phyloP scores from a whole-genome alignment of 2,797 vertebrate genomes.

The Petrocephalus schoutedeni region DNA sequence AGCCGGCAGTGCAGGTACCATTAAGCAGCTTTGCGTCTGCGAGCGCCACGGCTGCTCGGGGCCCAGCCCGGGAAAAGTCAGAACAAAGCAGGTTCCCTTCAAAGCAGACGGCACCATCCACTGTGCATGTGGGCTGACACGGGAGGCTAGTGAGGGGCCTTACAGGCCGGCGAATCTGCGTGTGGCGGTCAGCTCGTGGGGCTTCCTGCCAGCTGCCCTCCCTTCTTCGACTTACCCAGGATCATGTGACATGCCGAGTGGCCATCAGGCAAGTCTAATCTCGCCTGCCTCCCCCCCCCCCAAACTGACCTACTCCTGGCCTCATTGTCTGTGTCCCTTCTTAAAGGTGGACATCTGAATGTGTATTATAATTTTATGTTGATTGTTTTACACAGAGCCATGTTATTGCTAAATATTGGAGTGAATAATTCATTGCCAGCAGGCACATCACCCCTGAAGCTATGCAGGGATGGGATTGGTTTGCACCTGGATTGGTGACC shows the following conservation, averaged over 20 bases:
- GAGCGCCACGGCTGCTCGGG: constrained; percentile 26
- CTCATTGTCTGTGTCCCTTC: neutral
- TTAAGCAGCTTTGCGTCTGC: constrained; percentile 59
- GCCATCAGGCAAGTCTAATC: constrained; percentile 3
- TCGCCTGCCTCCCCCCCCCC: neutral
- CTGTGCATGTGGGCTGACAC: neutral
- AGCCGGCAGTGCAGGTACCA: constrained; percentile 56
- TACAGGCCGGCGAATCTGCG: neutral
- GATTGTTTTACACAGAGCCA: neutral
- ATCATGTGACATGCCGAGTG: neutral
- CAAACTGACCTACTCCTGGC: neutral
- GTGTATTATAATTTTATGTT: constrained; percentile 2
- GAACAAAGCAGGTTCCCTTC: constrained; percentile 17
- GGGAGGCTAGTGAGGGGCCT: neutral
- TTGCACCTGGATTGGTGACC: neutral
- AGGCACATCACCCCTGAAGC: neutral
- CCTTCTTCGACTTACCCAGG: neutral
- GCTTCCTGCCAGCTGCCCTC: neutral
- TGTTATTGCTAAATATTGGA: neutral
- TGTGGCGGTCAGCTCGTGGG: neutral
- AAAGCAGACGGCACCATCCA: neutral
- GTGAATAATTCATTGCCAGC: constrained; percentile 3
- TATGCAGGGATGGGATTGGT: neutral
- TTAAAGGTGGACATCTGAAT: neutral
- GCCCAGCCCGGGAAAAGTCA: constrained; percentile 24